Base-by-base conservation (phyloP, 2,888 invertebrate species). In the Erannis defoliaria region DNA sequence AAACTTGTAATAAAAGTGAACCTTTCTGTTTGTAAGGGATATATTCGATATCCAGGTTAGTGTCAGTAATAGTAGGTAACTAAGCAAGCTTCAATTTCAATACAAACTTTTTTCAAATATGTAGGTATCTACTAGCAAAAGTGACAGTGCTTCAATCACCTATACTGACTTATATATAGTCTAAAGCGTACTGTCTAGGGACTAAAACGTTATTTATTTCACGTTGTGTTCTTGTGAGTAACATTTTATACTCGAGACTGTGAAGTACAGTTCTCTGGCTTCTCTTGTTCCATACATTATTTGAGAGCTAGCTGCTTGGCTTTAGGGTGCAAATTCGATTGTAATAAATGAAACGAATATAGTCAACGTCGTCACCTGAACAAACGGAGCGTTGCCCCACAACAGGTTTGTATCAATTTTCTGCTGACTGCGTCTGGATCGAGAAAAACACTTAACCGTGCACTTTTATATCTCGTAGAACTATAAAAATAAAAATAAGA, bases 321-420 rank as follows among this genome's bases (percentile, higher is more conserved):
- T 29, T 69, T 81, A 82, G 70, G 72, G 78, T 68, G 65, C 72
- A 74, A 60, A 65, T 75, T 86, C 55, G 72, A 68, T 71, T 72
- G 74, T 66, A 35, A 9, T n/a, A 23, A 49, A 65, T 56, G 73
- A 78, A 78, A 76, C 76, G 83, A 86, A 88, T 85, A 43, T 23
- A 85, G 85, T 86, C 84, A 81, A 72, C 78, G 83, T 82, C 82
- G 87, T 86, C 89, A 86, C 85, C 88, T 88, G 88, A 80, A 80
- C 82, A 86, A 89, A 86, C 86, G 80, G 80, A 80, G 82, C 80
- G 78, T 70, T 75, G 72, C 76, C 82, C 86, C 86, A 86, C 85
- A 88, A 89, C 85, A 89, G 87, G 89, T 91, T 92, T 91, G 87
- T 90, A 88, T 90, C 89, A 92, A 91, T 92, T 92, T 91, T 91